Evolutionary conservation across 2,888 invertebrate genomes (phyloP), one percentile per base, ranked within the genome.

Genomic region (Apodemia zela): DNA sequence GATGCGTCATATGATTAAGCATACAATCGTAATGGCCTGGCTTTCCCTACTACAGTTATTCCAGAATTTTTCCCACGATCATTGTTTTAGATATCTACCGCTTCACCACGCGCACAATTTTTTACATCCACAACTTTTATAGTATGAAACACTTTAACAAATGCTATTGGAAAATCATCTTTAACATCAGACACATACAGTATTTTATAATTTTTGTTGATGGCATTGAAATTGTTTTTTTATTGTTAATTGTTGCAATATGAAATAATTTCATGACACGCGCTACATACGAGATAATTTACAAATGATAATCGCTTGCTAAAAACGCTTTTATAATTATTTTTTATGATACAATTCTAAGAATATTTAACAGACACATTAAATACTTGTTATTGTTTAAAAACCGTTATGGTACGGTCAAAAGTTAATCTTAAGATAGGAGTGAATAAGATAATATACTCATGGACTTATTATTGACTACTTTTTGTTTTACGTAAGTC

Each of bases 21-120:
- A 54, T 54, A 54, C 54, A 54, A 54, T 54, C 54, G 54, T 25
- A 54, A 54, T 54, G 54, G 54, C 79, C 78, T 81, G 79, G 78
- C 80, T 82, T 79, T 80, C 79, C 71, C 74, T 68, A 68, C 69
- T 81, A 87, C 86, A 82, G 84, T 88, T 84, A 85, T 10, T 63
- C 65, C 72, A 76, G 71, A 71, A 79, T 82, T 80, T 57, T 86
- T 88, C 88, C 85, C 88, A 88, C 87, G 87, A 74, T 81, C 78
- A 83, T 83, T 82, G 79, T 82, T 75, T 80, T 72, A 67, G 76
- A 75, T 75, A 73, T 77, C 76, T 78, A 78, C 72, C 67, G 68
- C 71, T 67, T 67, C 67, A 71, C 71, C 72, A 74, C 72, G 71
- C 71, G 73, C 71, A 72, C 69, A 69, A 69, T 71, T 72, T 69